Percentiles rank a stretch among this genome's conserved stretches.
phyloP scores from a whole-genome alignment of 92 coral and sea anemone species.

The Porites lobata region DNA sequence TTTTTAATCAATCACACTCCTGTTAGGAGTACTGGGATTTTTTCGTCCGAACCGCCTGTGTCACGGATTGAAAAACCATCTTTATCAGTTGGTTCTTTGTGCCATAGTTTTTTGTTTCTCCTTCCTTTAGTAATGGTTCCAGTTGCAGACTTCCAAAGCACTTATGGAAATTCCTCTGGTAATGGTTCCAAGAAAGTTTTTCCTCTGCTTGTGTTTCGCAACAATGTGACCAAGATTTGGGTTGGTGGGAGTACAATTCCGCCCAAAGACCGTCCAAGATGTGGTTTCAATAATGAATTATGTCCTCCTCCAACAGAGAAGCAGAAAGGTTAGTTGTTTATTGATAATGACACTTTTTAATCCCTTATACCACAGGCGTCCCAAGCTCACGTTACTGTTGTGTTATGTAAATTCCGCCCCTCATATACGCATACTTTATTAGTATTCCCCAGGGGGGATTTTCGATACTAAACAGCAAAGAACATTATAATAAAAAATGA shows the following conservation, averaged over 20 bases:
- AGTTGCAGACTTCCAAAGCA: conserved; percentile 76
- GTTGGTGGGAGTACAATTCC: conserved; percentile 61
- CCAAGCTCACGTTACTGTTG: too few relatives aligned
- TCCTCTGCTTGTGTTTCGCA: conserved; percentile 62
- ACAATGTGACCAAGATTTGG: conserved; percentile 76
- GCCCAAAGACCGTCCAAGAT: conserved; percentile 84
- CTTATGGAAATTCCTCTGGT: conserved; percentile 44
- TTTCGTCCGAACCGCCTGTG: too few relatives aligned
- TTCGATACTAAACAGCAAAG: too few relatives aligned
- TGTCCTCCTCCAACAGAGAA: conserved; percentile 47
- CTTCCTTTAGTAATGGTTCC: conserved; percentile 46
- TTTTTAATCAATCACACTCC: too few relatives aligned
- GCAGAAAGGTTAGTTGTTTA: background rate
- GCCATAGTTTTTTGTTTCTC: too few relatives aligned
- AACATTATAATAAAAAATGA: too few relatives aligned
- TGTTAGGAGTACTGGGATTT: too few relatives aligned
- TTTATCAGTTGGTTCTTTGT: background rate
- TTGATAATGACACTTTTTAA: background rate
- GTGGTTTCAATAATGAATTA: conserved; percentile 86
- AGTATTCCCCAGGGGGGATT: too few relatives aligned
- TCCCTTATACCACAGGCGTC: too few relatives aligned
- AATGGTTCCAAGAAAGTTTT: conserved; percentile 40
- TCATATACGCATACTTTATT: too few relatives aligned
- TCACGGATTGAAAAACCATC: too few relatives aligned
- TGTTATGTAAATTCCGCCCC: too few relatives aligned